A percentile compares a stretch with the other conserved stretches of the same genome.
Conservation (phyloP, 2,888 invertebrate genomes). For the Eilema sororculum region DNA sequence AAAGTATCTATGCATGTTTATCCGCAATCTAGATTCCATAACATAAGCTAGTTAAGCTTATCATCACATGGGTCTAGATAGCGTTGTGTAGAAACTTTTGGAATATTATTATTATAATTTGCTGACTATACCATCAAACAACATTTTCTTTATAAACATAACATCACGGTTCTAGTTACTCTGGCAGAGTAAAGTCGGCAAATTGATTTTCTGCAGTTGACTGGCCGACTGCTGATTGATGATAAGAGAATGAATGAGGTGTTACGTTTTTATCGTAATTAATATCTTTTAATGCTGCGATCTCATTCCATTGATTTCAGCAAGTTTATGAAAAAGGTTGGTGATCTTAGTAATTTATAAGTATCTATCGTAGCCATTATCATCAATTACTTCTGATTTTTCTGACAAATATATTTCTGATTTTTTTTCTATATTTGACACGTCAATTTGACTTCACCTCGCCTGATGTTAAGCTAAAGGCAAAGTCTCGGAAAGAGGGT, state of each 20-base stretch:
- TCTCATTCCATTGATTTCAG: constrained; percentile 4
- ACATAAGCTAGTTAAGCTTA: too few relatives aligned
- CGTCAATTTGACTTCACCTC: too few relatives aligned
- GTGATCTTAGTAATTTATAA: not conserved
- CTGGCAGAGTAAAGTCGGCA: not conserved
- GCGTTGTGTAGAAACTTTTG: too few relatives aligned
- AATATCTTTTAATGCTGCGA: constrained; percentile 14
- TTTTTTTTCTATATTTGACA: too few relatives aligned
- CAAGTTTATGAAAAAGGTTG: not conserved
- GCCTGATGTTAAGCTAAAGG: too few relatives aligned
- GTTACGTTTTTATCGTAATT: constrained; percentile 19
- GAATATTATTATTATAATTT: not conserved
- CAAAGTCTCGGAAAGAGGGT: too few relatives aligned
- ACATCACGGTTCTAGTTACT: not conserved
- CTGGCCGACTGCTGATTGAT: constrained; percentile 5
- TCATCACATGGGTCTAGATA: too few relatives aligned
- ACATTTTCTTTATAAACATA: not conserved
- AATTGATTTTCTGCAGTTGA: constrained; percentile 17
- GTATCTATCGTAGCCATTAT: too few relatives aligned
- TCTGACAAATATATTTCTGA: too few relatives aligned
- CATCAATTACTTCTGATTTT: too few relatives aligned
- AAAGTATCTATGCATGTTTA: too few relatives aligned
- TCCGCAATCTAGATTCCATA: too few relatives aligned
- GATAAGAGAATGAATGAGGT: constrained; percentile 15
- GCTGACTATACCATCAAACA: not conserved